Evolutionary conservation across 2,888 invertebrate genomes (phyloP).

Genomic region (Synergus japonicus): DNA sequence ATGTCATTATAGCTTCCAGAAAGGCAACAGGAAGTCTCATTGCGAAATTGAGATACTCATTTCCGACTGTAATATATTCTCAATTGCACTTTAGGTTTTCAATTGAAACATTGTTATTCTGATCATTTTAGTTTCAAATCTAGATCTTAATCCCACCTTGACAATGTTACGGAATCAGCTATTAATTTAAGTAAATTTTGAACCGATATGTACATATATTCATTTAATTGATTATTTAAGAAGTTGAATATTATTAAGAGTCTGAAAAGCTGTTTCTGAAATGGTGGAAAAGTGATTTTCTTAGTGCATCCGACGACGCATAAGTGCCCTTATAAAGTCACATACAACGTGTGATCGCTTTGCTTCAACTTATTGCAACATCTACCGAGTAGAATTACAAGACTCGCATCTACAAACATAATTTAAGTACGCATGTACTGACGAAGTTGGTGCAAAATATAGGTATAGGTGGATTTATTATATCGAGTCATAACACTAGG

Average conservation of each 20-base stretch:
- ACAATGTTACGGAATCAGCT: not conserved
- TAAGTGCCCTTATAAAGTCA: constrained; percentile 28
- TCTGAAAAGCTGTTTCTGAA: not conserved
- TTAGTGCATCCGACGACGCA: not conserved
- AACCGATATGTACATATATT: not conserved
- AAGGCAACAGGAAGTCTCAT: constrained; percentile 1
- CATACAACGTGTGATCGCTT: constrained; percentile 5
- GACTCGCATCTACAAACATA: constrained; percentile 14
- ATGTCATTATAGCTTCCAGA: not conserved
- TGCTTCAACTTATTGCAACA: constrained; percentile 3
- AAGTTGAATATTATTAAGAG: not conserved
- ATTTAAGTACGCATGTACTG: constrained; percentile 3
- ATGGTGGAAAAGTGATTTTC: not conserved
- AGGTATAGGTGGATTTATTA: not conserved
- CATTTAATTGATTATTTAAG: not conserved
- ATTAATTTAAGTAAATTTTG: not conserved
- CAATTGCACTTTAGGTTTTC: not conserved
- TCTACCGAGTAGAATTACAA: not conserved
- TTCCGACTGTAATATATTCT: not conserved
- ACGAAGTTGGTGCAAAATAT: constrained; percentile 1
- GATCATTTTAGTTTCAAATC: not conserved
- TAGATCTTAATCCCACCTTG: not conserved
- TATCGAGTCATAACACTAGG: constrained; percentile 5
- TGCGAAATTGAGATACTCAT: not conserved
- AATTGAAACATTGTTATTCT: not conserved